Base-by-base conservation (phyloP, 2,113 vertebrate species). In the Atlantisia rogersi region DNA sequence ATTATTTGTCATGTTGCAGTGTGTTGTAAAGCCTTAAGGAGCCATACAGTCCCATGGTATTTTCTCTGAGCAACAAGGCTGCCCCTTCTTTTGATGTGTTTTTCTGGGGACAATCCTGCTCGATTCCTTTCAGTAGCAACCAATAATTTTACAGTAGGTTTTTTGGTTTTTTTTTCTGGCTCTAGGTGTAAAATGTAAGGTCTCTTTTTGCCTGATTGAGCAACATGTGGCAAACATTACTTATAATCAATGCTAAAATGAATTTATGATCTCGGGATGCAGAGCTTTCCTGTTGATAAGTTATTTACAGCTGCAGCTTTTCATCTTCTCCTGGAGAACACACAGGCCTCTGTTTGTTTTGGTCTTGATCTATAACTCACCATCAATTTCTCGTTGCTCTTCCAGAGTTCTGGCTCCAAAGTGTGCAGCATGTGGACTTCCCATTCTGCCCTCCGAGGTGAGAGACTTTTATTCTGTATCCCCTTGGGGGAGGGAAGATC, bases 371-470 rank as follows among this genome's bases (percentile, higher is more conserved):
- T 63, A 3, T 94, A 85, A 97, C 39, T 92, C 82, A 29, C 56
- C 24, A 58, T 88, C 69, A 50, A 55, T 93, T 63, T 86, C 12
- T 95, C 3, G 0, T 87, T 90, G 52, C 70, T 56, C 1, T n/a
- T 96, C 4, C 89, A 99, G 99, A 97, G 99, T 99, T 79, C 93
- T 99, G 95, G 99, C 99, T 40, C 99, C 99, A 11, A 99, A 99
- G 97, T 99, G 99, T 98, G 98, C 99, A 29, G 98, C 99, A 0
- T 99, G 99, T 90, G 98, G 98, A 59, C 99, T 99, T 92, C 98
- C 99, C 83, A 99, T 99, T 96, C 98, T 99, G 62, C 99, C 99
- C 14, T 98, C 98, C 0, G 98, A 99, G 99, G 99, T 99, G 97
- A 99, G 98, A 80, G 14, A 85, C 79, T 73, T 92, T 93, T 76